Evolutionary conservation across 2,797 vertebrate species (phyloP), one percentile per base, ranked within the genome.

Genomic region (Scolopax rusticola): DNA sequence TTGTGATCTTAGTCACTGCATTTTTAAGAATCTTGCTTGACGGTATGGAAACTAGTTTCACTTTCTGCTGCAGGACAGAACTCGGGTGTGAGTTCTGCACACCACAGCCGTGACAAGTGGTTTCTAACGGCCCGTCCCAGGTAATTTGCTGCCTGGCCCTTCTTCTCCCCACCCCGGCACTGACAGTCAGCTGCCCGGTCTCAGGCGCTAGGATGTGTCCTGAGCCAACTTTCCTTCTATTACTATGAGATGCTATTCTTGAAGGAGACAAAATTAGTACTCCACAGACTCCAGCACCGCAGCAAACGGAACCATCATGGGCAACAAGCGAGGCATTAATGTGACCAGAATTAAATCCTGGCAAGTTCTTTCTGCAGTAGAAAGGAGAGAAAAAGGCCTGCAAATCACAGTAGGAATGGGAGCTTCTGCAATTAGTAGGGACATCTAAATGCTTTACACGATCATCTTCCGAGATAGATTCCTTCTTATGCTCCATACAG

Each of bases 71-170:
- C 41, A 63, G 19, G 28, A 59, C 45, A 43, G 18, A 65, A n/a
- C 51, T 53, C 9, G 0, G 0, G 16, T 18, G 8, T 4, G 8
- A 41, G n/a, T 18, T 59, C 40, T 4, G 1, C 38, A 38, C 12
- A 43, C 24, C 23, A 23, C 56, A 79, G n/a, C 45, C 8, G 0
- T 27, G 70, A 15, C 15, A 65, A 36, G 19, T 5, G 33, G 81
- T 56, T 69, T 33, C 18, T 38, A 63, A 25, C 0, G 1, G 19
- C 20, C 15, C 1, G 1, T 33, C 28, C 54, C 33, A 76, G 6
- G 28, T 63, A 70, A 57, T 77, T 59, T 43, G 6, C 36, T 80
- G 7, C 7, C 16, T 21, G 36, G 9, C 59, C 53, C 9, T 61
- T 50, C 4, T 2, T 25, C 43, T 86, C 65, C 33, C n/a, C 11